Evolutionary conservation across 2,888 invertebrate genomes (phyloP).

Genomic region (Ormyrus rosae): DNA sequence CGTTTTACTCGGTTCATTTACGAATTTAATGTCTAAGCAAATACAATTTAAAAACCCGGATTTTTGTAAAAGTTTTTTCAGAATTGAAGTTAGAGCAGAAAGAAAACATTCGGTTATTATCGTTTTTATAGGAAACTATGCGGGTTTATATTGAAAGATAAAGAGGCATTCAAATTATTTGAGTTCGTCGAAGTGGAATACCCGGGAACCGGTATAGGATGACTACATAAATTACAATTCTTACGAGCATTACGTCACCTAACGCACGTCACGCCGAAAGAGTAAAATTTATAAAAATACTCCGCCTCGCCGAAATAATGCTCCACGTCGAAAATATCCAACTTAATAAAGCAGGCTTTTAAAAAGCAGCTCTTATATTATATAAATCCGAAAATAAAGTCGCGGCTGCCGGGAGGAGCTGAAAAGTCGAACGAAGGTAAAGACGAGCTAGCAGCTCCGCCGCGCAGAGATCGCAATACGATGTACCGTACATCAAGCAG

Average conservation of each 20-base stretch:
- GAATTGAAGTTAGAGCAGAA: no score
- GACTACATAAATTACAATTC: slow-evolving; percentile 52
- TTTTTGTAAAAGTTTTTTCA: no score
- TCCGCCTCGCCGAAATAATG: not conserved
- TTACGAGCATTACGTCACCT: slow-evolving; percentile 31
- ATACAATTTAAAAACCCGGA: no score
- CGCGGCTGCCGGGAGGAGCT: no score
- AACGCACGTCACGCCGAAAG: not conserved
- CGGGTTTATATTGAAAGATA: no score
- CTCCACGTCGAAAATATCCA: not conserved
- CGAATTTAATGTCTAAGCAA: no score
- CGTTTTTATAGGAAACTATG: no score
- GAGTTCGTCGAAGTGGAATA: slow-evolving; percentile 41
- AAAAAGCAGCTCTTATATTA: not conserved
- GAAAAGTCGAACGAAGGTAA: not conserved
- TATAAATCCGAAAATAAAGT: not conserved
- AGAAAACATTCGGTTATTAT: no score
- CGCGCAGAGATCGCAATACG: slow-evolving; percentile 53
- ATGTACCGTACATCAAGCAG: slow-evolving; percentile 69
- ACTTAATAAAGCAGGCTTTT: not conserved
- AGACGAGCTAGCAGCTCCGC: not conserved
- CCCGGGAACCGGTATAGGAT: slow-evolving; percentile 54
- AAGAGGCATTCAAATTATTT: not conserved
- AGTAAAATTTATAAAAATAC: not conserved
- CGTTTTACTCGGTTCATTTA: no score